Percentiles rank a stretch among this genome's conserved stretches.
Conservation (phyloP, 2,113 vertebrate species). For the Tonatia bakeri region DNA sequence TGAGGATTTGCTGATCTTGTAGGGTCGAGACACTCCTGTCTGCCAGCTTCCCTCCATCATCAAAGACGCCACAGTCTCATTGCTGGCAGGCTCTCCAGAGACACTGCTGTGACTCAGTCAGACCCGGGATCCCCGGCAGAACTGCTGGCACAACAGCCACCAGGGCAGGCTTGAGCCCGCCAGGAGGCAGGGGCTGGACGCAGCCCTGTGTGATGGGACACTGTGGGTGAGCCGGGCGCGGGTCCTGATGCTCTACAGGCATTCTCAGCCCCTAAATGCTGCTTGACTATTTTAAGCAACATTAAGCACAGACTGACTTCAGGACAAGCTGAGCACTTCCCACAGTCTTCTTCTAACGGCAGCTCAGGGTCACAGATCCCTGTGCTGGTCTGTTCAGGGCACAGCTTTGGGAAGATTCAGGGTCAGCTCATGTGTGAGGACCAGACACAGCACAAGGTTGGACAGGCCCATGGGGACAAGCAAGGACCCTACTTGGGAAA, state of each 20-base stretch:
- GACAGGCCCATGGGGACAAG: not conserved
- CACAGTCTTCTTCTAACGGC: not conserved
- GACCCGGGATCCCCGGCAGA: not conserved
- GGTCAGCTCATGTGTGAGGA: not conserved
- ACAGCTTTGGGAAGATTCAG: not conserved
- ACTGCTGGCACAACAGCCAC: not conserved
- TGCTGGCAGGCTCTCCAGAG: not conserved
- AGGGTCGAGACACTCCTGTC: not conserved
- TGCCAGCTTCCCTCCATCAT: not conserved
- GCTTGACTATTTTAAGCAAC: slow-evolving; percentile 26
- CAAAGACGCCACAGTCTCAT: not conserved
- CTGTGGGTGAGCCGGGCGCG: too few relatives aligned
- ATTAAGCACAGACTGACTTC: not conserved
- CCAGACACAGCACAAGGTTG: not conserved
- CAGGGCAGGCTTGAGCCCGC: not conserved
- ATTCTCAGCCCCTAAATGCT: not conserved
- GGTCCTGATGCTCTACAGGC: not conserved
- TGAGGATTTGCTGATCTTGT: not conserved
- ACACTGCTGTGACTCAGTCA: not conserved
- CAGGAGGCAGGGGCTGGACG: not conserved
- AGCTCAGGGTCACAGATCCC: not conserved
- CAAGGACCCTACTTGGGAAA: not conserved
- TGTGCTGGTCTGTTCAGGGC: not conserved
- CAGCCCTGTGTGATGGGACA: not conserved
- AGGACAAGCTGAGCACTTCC: not conserved